These are phyloP conservation scores for Desmodus rotundus DNA, from an alignment of 2,113 vertebrate species.

Conservation along the genomic window DNA sequence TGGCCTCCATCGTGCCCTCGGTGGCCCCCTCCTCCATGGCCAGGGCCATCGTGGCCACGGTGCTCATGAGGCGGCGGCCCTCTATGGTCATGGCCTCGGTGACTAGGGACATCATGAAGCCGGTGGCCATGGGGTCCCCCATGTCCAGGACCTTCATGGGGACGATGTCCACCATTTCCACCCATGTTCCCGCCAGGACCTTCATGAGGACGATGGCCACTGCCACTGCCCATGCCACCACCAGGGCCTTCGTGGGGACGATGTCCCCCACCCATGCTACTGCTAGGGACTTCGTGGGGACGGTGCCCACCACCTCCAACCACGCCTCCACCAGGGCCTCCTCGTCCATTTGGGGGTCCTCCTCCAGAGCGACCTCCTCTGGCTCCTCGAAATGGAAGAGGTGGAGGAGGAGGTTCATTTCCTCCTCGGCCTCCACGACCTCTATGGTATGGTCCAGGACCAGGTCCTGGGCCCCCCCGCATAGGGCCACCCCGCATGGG, in stretches of 20 bases:
- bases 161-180: constrained; percentile 74
- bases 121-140: constrained; percentile 72
- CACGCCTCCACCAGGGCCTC: constrained; percentile 84
- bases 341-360: constrained; percentile 84
- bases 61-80: constrained; percentile 74
- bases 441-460: constrained; percentile 84
- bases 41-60: constrained; percentile 76
- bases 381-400: constrained; percentile 85
- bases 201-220: constrained; percentile 77
- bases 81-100: constrained; percentile 75
- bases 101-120: constrained; percentile 74
- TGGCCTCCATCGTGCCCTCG: constrained; percentile 76
- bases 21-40: constrained; percentile 76
- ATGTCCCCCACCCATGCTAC: constrained; percentile 68
- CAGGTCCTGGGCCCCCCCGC: constrained; percentile 78
- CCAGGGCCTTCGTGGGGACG: constrained; percentile 66
- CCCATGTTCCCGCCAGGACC: constrained; percentile 84
- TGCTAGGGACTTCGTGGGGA: constrained; percentile 65
- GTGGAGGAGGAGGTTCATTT: constrained; percentile 84
- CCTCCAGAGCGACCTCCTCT: constrained; percentile 83
- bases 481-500: constrained; percentile 89
- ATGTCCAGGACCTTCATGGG: constrained; percentile 77
- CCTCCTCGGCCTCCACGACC: constrained; percentile 86
- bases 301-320: constrained; percentile 74
- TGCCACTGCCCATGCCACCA: constrained; percentile 57